A percentile compares a stretch with the other conserved stretches of the same genome.
These are phyloP conservation scores for Labeo rohita DNA, from an alignment of 2,113 vertebrate genomes.

Conservation along the genomic window DNA sequence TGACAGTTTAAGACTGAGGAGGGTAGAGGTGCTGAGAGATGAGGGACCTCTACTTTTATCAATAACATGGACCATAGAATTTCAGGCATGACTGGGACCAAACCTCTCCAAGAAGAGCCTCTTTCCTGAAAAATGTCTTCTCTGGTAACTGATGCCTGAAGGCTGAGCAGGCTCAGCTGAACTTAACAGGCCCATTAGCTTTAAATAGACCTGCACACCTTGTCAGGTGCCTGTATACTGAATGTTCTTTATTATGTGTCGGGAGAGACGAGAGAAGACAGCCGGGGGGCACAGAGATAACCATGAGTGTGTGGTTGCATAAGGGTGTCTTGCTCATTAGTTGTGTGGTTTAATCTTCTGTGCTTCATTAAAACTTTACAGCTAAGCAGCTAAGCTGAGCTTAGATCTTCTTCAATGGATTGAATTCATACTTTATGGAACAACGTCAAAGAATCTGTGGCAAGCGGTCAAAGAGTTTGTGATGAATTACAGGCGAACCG, in stretches of 20 bases:
- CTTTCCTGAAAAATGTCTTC: conserved; percentile 8
- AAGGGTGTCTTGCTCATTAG: conserved; percentile 3
- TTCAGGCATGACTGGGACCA: conserved; percentile 58
- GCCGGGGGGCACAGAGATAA: not conserved
- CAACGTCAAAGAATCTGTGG: not conserved
- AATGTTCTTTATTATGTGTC: not conserved
- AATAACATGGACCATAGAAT: conserved; percentile 54
- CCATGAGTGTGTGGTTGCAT: conserved; percentile 1
- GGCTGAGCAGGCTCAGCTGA: conserved; percentile 18
- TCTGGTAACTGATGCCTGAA: conserved; percentile 21
- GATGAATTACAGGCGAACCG: not conserved
- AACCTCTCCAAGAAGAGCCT: not conserved
- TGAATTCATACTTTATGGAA: not conserved
- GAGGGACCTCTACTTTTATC: conserved; percentile 65
- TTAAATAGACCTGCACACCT: conserved; percentile 36
- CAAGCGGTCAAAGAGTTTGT: not conserved
- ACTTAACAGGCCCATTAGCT: conserved; percentile 28
- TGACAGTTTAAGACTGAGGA: conserved; percentile 19
- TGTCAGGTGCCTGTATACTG: conserved; percentile 39
- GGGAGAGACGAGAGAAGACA: conserved; percentile 16
- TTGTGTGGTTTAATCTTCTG: conserved; percentile 5
- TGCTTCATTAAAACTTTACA: conserved; percentile 31
- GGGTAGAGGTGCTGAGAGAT: conserved; percentile 66
- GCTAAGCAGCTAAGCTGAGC: not conserved
- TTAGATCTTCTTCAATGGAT: conserved; percentile 13